Evolutionary conservation across 2,888 invertebrate species (phyloP).

Genomic region (Apodemia mormo): DNA sequence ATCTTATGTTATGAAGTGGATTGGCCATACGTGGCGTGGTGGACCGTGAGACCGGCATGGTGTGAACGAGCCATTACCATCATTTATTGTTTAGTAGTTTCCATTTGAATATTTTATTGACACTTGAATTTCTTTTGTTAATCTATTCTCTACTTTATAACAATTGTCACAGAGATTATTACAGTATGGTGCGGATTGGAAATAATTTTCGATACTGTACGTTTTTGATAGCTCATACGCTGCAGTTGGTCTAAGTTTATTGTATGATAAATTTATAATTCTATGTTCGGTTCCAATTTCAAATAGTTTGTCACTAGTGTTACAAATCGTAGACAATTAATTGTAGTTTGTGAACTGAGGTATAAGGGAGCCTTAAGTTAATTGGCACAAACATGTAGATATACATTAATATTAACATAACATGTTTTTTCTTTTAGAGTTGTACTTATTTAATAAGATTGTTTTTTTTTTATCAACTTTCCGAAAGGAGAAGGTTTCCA

Average conservation of each 20-base stretch:
- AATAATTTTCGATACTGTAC: slow-evolving; percentile 2
- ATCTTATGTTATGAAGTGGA: slow-evolving; percentile 51
- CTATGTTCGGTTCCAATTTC: slow-evolving; percentile 32
- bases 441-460: too few relatives aligned
- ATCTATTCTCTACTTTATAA: slow-evolving; percentile 24
- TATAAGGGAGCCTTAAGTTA: too few relatives aligned
- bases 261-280: slow-evolving; percentile 38
- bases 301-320: slow-evolving; percentile 28
- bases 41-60: slow-evolving; percentile 60
- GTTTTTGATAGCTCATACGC: slow-evolving; percentile 33
- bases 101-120: slow-evolving; percentile 59
- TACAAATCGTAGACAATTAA: background rate
- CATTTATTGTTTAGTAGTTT: slow-evolving; percentile 63
- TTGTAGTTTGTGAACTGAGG: too few relatives aligned
- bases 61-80: slow-evolving; percentile 67
- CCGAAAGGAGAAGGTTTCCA: too few relatives aligned
- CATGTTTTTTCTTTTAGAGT: too few relatives aligned
- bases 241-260: slow-evolving; percentile 36
- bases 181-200: slow-evolving; percentile 21
- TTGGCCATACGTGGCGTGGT: slow-evolving; percentile 47
- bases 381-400: too few relatives aligned
- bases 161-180: background rate
- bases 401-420: too few relatives aligned
- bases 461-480: too few relatives aligned
- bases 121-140: slow-evolving; percentile 45